These are phyloP conservation scores for Cranoglanis bouderius DNA, from an alignment of 2,113 vertebrate species.

Conservation along the genomic window DNA sequence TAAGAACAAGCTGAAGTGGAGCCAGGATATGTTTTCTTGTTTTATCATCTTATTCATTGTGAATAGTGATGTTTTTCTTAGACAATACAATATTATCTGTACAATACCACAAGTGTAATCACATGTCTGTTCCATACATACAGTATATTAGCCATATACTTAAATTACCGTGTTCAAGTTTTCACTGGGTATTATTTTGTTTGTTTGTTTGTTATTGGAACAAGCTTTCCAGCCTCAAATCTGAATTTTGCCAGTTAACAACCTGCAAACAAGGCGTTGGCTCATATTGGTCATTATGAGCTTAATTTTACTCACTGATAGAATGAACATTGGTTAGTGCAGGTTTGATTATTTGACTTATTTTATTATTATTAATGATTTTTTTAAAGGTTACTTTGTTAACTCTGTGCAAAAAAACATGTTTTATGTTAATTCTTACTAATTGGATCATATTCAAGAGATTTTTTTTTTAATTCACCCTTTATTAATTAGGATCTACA, in stretches of 20 bases:
- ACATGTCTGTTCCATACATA: not conserved
- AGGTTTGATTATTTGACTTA: not conserved
- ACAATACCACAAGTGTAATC: not conserved
- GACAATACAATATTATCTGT: not conserved
- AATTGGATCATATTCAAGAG: not conserved
- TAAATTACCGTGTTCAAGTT: not conserved
- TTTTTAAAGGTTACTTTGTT: not conserved
- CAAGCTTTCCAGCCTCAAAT: not conserved
- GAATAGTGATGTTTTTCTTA: slow-evolving; percentile 7
- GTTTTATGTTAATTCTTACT: not conserved
- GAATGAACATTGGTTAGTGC: not conserved
- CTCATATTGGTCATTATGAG: not conserved
- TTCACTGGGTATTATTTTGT: not conserved
- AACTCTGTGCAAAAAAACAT: not conserved
- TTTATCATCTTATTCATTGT: slow-evolving; percentile 44
- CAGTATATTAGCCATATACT: not conserved
- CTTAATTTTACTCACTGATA: not conserved
- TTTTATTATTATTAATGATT: not conserved
- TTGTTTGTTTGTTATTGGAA: not conserved
- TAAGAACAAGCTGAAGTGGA: slow-evolving; percentile 61
- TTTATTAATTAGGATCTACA: not conserved
- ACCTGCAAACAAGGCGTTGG: not conserved
- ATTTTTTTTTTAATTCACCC: not conserved
- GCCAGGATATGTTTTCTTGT: slow-evolving; percentile 51
- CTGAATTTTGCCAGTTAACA: not conserved